Evolutionary conservation across 2,797 vertebrate genomes (phyloP), one percentile per base, ranked within the genome.

Genomic region (Dromococcyx pavoninus): DNA sequence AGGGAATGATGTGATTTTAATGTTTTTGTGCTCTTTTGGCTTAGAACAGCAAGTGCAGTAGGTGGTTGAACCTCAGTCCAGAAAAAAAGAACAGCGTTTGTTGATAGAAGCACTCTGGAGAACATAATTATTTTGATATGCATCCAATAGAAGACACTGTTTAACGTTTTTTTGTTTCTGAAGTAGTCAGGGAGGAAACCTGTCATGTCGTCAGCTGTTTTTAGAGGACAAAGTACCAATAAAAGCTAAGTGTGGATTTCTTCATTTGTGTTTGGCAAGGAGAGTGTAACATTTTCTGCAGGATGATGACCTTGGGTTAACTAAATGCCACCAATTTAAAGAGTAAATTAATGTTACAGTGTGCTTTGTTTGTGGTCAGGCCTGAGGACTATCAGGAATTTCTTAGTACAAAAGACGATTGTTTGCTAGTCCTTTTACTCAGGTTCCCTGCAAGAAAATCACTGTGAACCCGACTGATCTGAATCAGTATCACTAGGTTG

Each of bases 291-390:
- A 81, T 94, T 93, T 94, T 88, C 83, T 94, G 61, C 69, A 74
- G 77, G 44, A 95, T 82, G 67, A 65, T 93, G 93, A 95, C 86
- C 88, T 93, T 90, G 91, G 86, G 53, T 79, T 96, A 91, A 70
- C 89, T 84, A 90, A 88, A 84, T 86, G 74, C 69, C 28, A 2
- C 77, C 77, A 74, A 32, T 86, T 86, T 86, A 88, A 92, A 86
- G 89, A 95, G 76, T 87, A 88, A 86, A 95, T 93, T 90, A 82
- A 76, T 91, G 74, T 75, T 91, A 71, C 77, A 86, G 10, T 90
- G 41, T 76, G 64, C 67, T 93, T 94, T 91, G 67, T 95, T 94
- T 94, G 94, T 79, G 67, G 79, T 71, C 86, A 64, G 89, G 33
- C 53, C 53, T 57, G 60, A 88, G 93, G 77, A 57, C 61, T 73